Percentiles rank a stretch among this genome's conserved stretches.
These are phyloP conservation scores for Drosophila kepulauana DNA, from an alignment of 1,140 invertebrate species.

Conservation along the genomic window DNA sequence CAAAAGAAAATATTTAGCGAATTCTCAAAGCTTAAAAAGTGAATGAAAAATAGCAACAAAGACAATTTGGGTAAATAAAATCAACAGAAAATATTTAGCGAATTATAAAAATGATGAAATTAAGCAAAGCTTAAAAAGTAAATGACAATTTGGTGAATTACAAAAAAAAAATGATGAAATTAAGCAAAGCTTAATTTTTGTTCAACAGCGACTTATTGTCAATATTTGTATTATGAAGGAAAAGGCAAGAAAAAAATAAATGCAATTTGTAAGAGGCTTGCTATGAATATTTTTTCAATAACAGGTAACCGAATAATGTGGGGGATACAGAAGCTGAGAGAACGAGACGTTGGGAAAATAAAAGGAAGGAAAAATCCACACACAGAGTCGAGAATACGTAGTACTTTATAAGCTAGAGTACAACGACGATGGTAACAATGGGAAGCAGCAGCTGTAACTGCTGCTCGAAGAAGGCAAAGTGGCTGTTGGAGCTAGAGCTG, in stretches of 20 bases:
- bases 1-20: too few species aligned
- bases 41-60: too few species aligned
- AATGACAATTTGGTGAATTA: too few species aligned
- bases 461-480: background rate
- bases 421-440: background rate
- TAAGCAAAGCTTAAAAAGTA: background rate
- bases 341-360: background rate
- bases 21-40: background rate
- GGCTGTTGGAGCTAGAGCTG: background rate
- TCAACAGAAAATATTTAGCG: too few species aligned
- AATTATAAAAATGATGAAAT: too few species aligned
- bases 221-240: background rate
- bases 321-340: slow-evolving; percentile 4
- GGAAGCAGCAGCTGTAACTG: background rate
- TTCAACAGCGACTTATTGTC: background rate
- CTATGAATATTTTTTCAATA: slow-evolving; percentile 34
- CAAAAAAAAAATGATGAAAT: background rate
- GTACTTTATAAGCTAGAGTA: slow-evolving; percentile 23
- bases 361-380: slow-evolving; percentile 8
- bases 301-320: slow-evolving; percentile 22
- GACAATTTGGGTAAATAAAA: too few species aligned
- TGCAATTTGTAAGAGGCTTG: slow-evolving; percentile 15
- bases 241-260: background rate
- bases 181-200: background rate
- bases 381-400: background rate